Evolutionary conservation across 2,888 invertebrate genomes (phyloP), one percentile per base, ranked within the genome.

Genomic region (Caenorhabditis japonica): DNA sequence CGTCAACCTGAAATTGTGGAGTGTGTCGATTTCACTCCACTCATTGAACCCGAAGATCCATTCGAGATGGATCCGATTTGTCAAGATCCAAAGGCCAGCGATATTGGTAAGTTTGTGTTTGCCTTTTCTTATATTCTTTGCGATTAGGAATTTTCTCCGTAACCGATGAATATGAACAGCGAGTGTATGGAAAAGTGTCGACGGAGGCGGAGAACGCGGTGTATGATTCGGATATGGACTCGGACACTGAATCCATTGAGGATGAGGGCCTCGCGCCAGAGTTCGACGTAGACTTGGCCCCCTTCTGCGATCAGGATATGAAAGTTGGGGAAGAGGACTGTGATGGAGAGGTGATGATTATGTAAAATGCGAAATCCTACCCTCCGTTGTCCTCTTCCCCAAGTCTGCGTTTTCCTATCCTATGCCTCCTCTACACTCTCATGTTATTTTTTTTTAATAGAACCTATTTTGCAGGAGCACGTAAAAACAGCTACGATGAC

Each of bases 1-100:
- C 66, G 81, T n/a, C 84, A 85, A 43, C 85, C 85, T 21, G 82
- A 81, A 51, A 76, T 84, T 44, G 72, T 85, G 23, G 85, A 85
- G 7, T 82, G 82, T 49, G 78, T 83, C 25, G 82, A 85, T 60
- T 85, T 82, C 75, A 77, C 80, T 7, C 83, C 84, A 1, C 64
- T 85, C 21, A 60, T 84, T 15, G 72, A 53, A 0, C 21, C 62
- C 8, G 75, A 73, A 10, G 70, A 74, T 27, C 43, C 60, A 15
- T 58, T 49, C 25, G 56, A 61, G 43, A 36, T 38, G 7, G 73
- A 70, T 13, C 15, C 64, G 0, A 33, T 53, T 3, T 17, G 23
- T 23, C 44, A 47, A n/a, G 62, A 71, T 13, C 44, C 58, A 36
- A 61, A 61, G 39, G 34, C 17, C 0, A 17, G 52, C 27, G 66